Conservation (phyloP, 2,113 vertebrate species). For the Cebidichthys violaceus region DNA sequence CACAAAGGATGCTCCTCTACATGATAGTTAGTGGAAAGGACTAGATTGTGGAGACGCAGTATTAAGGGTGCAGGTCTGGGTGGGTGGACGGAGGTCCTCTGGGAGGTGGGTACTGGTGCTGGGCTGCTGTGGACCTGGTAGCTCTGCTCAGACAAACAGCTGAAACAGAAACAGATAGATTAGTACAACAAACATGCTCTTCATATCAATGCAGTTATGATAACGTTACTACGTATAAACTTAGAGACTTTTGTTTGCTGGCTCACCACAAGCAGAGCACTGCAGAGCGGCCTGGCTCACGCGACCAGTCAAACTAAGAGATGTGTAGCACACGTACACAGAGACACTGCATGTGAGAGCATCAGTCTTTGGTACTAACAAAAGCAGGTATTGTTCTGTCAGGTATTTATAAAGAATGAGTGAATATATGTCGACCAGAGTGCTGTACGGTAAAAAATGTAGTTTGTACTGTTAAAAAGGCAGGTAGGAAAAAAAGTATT, state of each 20-base stretch:
- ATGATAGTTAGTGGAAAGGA: neutral
- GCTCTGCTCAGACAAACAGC: conserved; percentile 18
- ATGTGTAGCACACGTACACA: neutral
- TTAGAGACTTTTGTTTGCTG: neutral
- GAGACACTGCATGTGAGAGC: neutral
- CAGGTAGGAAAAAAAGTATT: neutral
- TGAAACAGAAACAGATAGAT: conserved; percentile 35
- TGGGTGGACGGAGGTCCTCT: neutral
- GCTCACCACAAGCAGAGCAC: neutral
- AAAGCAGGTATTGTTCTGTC: neutral
- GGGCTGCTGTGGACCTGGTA: neutral
- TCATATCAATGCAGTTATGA: neutral
- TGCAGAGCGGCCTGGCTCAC: neutral
- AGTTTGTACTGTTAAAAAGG: conserved; percentile 16
- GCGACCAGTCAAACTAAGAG: neutral
- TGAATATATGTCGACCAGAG: neutral
- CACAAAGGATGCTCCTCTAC: neutral
- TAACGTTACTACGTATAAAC: neutral
- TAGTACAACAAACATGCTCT: neutral
- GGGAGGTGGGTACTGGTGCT: conserved; percentile 12
- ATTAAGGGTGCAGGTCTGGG: conserved; percentile 43
- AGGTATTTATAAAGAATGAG: neutral
- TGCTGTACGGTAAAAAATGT: neutral
- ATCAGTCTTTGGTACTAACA: neutral
- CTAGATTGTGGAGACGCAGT: conserved; percentile 77